Evolutionary conservation across 2,113 vertebrate species (phyloP), one percentile per base, ranked within the genome.

Genomic region (Tor tambroides): DNA sequence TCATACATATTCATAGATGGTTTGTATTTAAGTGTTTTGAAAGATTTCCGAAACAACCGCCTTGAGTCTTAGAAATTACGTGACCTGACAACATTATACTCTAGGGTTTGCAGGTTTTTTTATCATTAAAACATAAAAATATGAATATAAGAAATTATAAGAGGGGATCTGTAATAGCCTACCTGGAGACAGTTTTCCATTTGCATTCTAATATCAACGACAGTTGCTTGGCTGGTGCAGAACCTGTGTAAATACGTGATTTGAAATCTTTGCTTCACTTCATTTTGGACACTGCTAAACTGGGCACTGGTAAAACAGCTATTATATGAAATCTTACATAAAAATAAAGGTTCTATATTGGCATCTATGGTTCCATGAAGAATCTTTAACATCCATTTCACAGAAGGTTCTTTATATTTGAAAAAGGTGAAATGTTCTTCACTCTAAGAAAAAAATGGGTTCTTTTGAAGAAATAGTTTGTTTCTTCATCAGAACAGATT

Each of bases 1-100:
- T 23, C 51, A 80, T 79, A 79, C 77, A 79, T 79, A 41, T 80
- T 63, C 78, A 59, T 79, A 59, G 21, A 35, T 38, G 51, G 10
- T 35, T 49, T 46, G 11, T 15, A 76, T 76, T 49, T 54, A 23
- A 59, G 30, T 79, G 51, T 35, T 61, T n/a, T 8, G 6, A 63
- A 63, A 63, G 51, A 21, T 80, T 56, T 80, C 30, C 0, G 10
- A 54, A 80, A 59, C 77, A 79, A 41, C 23, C 0, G 19, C 32
- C 28, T 23, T 10, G 28, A 41, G 54, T 63, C 51, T 54, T 77
- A 77, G 32, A 28, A 56, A 79, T 35, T 6, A 30, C 19, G 49
- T 79, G 49, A 19, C 28, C 49, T 35, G 76, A 79, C 12, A 56
- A 56, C 30, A 30, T 79, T 56, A 35, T 6, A 56, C 17, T 49